Evolutionary conservation across 2,797 vertebrate species (phyloP), one percentile per base, ranked within the genome.

Genomic region (Malurus leucopterus): DNA sequence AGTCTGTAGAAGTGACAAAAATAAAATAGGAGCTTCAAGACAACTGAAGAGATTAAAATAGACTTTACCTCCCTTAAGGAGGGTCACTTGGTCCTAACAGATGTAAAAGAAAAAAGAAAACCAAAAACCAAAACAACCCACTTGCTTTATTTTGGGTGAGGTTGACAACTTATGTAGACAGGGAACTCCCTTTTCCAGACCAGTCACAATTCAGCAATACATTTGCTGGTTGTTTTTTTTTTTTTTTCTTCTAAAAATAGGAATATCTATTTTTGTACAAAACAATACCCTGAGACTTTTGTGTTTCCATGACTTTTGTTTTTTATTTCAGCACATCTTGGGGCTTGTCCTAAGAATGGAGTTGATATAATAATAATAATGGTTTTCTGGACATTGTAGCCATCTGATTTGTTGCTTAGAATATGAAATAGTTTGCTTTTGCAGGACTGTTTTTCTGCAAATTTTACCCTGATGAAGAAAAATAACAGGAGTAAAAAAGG

Each of bases 101-200:
- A 29, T 71, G 36, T 38, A 53, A 44, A n/a, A 65, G 70, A 70
- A 51, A 23, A 57, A 84, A 69, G 36, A 36, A 36, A 22, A 7
- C 4, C 20, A 50, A 78, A 58, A 49, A 50, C 3, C 4, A 19
- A 53, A 91, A n/a, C 43, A 49, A 34, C 19, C 6, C 2, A 1
- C 9, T 70, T 58, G 54, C 38, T 86, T 73, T 87, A 26, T 70
- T 92, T 88, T 89, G 79, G 64, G 73, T 74, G 68, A 90, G 49
- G 63, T 2, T 85, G 62, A 61, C 26, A 41, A 80, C 44, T 29
- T 50, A 27, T 1, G 8, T 29, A 59, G 69, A 36, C 1, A 4
- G 67, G 82, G 81, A 89, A 83, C 89, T 91, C 88, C 89, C 70
- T 90, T 88, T 90, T 91, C 71, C 78, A 83, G 40, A 59, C 62